Evolutionary conservation across 2,113 vertebrate genomes (phyloP).

Genomic region (Dicentrarchus labrax): DNA sequence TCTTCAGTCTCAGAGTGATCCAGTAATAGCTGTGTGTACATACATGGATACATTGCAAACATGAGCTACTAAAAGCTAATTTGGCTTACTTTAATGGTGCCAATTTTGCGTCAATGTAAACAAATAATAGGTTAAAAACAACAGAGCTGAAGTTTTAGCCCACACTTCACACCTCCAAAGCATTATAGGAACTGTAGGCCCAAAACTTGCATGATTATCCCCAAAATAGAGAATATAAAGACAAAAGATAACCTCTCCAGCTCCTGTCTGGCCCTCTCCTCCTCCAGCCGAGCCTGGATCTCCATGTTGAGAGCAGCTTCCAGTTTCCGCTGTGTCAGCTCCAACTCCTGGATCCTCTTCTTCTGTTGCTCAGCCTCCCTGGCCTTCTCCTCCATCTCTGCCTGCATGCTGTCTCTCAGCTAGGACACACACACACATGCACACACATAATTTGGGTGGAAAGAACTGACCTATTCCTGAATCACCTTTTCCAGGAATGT

Average conservation of each 20-base stretch:
- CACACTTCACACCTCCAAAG: not conserved
- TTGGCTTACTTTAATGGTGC: not conserved
- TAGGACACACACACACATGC: slow-evolving; percentile 38
- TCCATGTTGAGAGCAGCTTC: slow-evolving; percentile 82
- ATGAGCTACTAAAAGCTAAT: not conserved
- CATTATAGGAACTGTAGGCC: not conserved
- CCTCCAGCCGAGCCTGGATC: slow-evolving; percentile 83
- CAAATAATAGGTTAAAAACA: not conserved
- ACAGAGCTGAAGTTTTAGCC: not conserved
- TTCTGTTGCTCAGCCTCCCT: slow-evolving; percentile 80
- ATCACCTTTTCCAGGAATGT: slow-evolving; percentile 53
- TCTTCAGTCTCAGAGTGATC: not conserved
- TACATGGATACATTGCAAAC: not conserved
- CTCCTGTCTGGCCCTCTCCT: slow-evolving; percentile 80
- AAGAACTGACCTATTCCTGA: slow-evolving; percentile 50
- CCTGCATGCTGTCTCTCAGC: slow-evolving; percentile 80
- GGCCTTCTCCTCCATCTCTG: slow-evolving; percentile 82
- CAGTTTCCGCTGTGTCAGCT: slow-evolving; percentile 81
- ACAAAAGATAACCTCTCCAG: slow-evolving; percentile 76
- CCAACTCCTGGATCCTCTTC: slow-evolving; percentile 82
- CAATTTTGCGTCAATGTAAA: not conserved
- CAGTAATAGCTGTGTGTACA: not conserved
- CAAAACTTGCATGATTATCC: not conserved
- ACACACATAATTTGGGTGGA: slow-evolving; percentile 20
- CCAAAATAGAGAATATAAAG: not conserved